Percentiles rank a stretch among this genome's conserved stretches.
phyloP scores from a whole-genome alignment of 2,113 vertebrate species.

The Austrofundulus limnaeus region DNA sequence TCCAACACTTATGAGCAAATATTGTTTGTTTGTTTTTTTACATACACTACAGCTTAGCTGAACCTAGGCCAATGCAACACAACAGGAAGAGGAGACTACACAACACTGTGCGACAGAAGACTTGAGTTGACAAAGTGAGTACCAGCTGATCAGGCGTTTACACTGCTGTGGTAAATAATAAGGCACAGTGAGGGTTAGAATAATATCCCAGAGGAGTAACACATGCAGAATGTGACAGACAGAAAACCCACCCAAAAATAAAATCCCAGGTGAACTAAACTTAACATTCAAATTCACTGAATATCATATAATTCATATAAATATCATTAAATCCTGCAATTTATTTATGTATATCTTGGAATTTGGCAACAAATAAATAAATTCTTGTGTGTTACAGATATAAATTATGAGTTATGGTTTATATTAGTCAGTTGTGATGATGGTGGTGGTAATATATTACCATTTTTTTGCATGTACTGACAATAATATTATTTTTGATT shows the following conservation, averaged over 20 bases:
- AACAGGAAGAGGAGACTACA: conserved; percentile 40
- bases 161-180: conserved; percentile 46
- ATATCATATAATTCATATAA: too few species aligned
- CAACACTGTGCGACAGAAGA: conserved; percentile 27
- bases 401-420: too few species aligned
- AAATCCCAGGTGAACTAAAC: not conserved
- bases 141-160: conserved; percentile 34
- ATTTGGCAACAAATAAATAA: too few species aligned
- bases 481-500: too few species aligned
- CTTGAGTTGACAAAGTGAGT: conserved; percentile 45
- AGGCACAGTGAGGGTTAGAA: conserved; percentile 31
- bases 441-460: too few species aligned
- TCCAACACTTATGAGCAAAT: not conserved
- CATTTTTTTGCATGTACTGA: too few species aligned
- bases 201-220: conserved; percentile 26
- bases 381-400: not conserved
- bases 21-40: too few species aligned
- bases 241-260: conserved; percentile 5
- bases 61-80: conserved; percentile 61
- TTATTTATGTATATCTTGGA: not conserved
- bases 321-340: too few species aligned
- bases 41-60: conserved; percentile 17
- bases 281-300: too few species aligned
- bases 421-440: too few species aligned
- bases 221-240: conserved; percentile 43